Conservation (phyloP, 2,888 invertebrate genomes). For the Apoderus coryli region DNA sequence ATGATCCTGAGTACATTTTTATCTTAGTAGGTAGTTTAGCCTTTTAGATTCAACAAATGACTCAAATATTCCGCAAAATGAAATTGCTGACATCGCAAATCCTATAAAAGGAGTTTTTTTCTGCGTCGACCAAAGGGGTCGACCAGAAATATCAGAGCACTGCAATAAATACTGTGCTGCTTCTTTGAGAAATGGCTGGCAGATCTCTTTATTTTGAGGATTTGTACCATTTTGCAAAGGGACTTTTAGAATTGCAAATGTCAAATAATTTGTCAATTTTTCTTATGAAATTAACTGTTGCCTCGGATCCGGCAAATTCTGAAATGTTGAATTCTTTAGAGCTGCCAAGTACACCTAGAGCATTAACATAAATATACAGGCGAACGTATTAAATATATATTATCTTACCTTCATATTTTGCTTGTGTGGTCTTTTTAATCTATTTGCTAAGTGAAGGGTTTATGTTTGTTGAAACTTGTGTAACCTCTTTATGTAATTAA, state of each 20-base stretch:
- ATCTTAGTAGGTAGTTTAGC: slow-evolving; percentile 9
- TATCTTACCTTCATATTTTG: slow-evolving; percentile 17
- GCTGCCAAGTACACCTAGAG: slow-evolving; percentile 11
- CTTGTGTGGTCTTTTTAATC: slow-evolving; percentile 10
- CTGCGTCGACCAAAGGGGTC: slow-evolving; percentile 7
- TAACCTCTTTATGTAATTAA: background rate
- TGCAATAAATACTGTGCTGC: slow-evolving; percentile 6
- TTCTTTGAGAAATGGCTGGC: slow-evolving; percentile 5
- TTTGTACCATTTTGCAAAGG: slow-evolving; percentile 7
- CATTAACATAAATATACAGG: no score
- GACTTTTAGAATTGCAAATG: slow-evolving; percentile 9
- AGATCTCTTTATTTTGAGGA: slow-evolving; percentile 7
- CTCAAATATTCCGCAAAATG: slow-evolving; percentile 9
- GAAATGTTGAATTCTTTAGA: slow-evolving; percentile 7
- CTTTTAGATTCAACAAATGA: slow-evolving; percentile 7
- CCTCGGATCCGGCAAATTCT: slow-evolving; percentile 6
- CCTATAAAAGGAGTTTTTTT: slow-evolving; percentile 10
- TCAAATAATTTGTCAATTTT: slow-evolving; percentile 10
- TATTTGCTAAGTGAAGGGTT: slow-evolving; percentile 10
- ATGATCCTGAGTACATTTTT: slow-evolving; percentile 10
- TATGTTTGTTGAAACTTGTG: slow-evolving; percentile 3
- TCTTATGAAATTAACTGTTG: slow-evolving; percentile 9
- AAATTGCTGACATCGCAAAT: slow-evolving; percentile 8
- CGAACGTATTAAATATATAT: no score
- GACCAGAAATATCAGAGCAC: slow-evolving; percentile 8